Conservation (phyloP, 2,797 vertebrate genomes). For the Percopsis omiscomaycus region DNA sequence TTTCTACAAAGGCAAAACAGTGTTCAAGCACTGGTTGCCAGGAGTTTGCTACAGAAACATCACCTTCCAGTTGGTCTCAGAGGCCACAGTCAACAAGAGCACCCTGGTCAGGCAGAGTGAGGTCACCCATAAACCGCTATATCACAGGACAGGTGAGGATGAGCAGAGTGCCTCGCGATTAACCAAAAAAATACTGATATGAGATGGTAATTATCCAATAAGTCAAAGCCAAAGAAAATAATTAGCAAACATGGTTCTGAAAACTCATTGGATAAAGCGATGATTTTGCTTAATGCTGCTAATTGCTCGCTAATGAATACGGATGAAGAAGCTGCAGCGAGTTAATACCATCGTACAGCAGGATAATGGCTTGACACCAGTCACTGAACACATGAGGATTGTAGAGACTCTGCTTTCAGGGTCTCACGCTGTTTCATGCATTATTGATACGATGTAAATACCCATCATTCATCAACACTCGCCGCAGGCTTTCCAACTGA, state of each 20-base stretch:
- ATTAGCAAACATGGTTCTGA: too few species aligned
- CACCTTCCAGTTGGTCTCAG: slow-evolving; percentile 92
- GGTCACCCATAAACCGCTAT: slow-evolving; percentile 82
- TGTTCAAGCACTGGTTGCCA: slow-evolving; percentile 95
- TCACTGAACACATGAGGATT: background rate
- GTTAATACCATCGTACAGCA: background rate
- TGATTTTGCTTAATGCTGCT: too few species aligned
- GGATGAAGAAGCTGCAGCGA: too few species aligned
- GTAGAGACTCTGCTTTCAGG: background rate
- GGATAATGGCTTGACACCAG: slow-evolving; percentile 4
- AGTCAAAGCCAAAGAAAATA: too few species aligned
- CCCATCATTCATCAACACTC: slow-evolving; percentile 14
- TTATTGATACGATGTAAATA: slow-evolving; percentile 21
- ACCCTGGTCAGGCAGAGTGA: slow-evolving; percentile 82
- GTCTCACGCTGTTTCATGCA: slow-evolving; percentile 1
- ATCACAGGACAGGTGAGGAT: slow-evolving; percentile 86
- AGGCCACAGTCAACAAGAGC: slow-evolving; percentile 87
- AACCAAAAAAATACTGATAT: background rate
- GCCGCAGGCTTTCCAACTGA: background rate
- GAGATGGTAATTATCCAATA: background rate
- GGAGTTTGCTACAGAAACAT: slow-evolving; percentile 93
- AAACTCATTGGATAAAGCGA: too few species aligned
- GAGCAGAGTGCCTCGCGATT: background rate
- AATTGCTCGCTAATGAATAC: too few species aligned
- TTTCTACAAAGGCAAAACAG: slow-evolving; percentile 90